phyloP scores from a whole-genome alignment of 2,888 invertebrate species.

The Cremastinae sp. region DNA sequence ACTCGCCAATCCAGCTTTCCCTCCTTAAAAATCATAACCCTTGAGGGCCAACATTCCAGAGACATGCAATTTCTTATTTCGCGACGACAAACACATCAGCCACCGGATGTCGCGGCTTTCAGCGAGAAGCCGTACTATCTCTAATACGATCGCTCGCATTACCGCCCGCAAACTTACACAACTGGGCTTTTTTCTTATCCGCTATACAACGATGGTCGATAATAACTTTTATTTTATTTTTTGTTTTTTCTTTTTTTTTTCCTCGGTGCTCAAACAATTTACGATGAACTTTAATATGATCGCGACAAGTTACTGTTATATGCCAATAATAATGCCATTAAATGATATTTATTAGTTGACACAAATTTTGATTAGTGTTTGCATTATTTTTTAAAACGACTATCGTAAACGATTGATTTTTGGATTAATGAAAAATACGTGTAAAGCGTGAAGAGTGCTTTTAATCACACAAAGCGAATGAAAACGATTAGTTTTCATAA shows the following conservation, averaged over 20 bases:
- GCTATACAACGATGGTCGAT: conserved; percentile 14
- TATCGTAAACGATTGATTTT: conserved; percentile 1
- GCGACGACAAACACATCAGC: not conserved
- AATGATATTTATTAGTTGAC: not conserved
- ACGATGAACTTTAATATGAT: too few species aligned
- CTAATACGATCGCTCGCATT: conserved; percentile 15
- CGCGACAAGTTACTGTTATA: too few species aligned
- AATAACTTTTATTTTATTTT: not conserved
- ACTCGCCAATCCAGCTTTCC: not conserved
- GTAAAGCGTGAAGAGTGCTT: conserved; percentile 47
- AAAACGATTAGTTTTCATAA: conserved; percentile 37
- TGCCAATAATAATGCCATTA: too few species aligned
- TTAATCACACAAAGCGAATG: not conserved
- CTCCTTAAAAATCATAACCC: not conserved
- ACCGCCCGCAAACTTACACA: conserved; percentile 3
- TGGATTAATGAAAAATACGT: conserved; percentile 26
- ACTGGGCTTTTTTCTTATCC: conserved; percentile 2
- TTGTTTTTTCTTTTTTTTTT: too few species aligned
- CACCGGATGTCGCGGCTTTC: conserved; percentile 4
- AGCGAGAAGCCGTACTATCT: conserved; percentile 17
- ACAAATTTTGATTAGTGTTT: not conserved
- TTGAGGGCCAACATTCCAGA: not conserved
- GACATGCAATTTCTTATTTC: conserved; percentile 23
- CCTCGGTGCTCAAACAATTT: too few species aligned
- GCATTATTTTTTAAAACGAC: too few species aligned